Conservation (phyloP, 2,888 invertebrate genomes). For the Aelia acuminata region DNA sequence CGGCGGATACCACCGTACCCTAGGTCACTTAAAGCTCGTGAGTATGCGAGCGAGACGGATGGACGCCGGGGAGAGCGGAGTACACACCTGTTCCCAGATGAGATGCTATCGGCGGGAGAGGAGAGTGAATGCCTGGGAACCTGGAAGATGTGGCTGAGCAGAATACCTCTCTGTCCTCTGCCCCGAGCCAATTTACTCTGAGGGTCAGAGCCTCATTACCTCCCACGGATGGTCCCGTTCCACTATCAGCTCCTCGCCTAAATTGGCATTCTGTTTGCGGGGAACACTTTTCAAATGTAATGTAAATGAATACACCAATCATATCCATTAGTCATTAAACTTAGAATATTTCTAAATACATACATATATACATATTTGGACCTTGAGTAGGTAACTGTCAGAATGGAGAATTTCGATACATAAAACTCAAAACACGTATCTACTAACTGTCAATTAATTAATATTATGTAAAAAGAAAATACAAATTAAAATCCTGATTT, state of each 20-base stretch:
- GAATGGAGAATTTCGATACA: too few species aligned
- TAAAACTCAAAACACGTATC: too few species aligned
- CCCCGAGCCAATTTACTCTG: constrained; percentile 30
- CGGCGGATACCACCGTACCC: neutral
- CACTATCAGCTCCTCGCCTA: neutral
- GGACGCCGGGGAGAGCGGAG: neutral
- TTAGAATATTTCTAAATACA: too few species aligned
- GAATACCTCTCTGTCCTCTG: constrained; percentile 28
- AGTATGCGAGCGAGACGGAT: constrained; percentile 1
- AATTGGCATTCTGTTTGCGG: neutral
- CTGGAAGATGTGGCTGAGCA: neutral
- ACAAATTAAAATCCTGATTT: too few species aligned
- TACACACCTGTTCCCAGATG: constrained; percentile 44
- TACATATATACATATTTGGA: too few species aligned
- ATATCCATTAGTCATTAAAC: too few species aligned
- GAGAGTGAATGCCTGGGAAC: constrained; percentile 50
- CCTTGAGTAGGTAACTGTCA: too few species aligned
- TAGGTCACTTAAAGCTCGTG: neutral
- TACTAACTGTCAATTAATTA: too few species aligned
- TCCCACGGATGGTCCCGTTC: constrained; percentile 8
- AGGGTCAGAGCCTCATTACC: constrained; percentile 20
- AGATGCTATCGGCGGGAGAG: constrained; percentile 24
- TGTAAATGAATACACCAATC: too few species aligned
- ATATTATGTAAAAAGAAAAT: too few species aligned
- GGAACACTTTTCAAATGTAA: neutral